phyloP scores from a whole-genome alignment of 2,888 invertebrate species.

The Diloba caeruleocephala region DNA sequence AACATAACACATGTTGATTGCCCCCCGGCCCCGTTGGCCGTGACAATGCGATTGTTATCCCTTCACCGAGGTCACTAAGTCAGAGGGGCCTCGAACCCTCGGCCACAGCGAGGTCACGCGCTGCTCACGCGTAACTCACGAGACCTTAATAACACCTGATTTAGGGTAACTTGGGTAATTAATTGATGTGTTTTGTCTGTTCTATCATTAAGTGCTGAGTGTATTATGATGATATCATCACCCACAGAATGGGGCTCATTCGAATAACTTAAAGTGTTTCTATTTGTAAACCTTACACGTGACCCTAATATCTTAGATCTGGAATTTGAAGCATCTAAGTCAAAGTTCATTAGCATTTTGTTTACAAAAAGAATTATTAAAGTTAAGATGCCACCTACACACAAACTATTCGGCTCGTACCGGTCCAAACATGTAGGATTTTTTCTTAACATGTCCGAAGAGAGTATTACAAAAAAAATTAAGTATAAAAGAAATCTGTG shows the following conservation, averaged over 20 bases:
- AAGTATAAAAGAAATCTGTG: conserved; percentile 88
- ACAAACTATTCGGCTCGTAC: conserved; percentile 82
- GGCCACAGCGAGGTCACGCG: conserved; percentile 59
- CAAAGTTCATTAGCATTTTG: conserved; percentile 79
- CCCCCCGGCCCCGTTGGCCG: conserved; percentile 62
- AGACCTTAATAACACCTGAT: conserved; percentile 60
- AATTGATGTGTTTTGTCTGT: conserved; percentile 20
- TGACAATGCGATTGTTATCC: conserved; percentile 82
- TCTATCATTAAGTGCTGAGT: conserved; percentile 4
- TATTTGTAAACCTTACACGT: conserved; percentile 47
- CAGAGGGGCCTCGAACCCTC: conserved; percentile 64
- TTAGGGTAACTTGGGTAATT: conserved; percentile 43
- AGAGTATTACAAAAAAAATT: conserved; percentile 84
- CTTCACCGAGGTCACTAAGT: conserved; percentile 79
- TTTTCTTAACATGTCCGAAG: conserved; percentile 84
- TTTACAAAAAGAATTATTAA: conserved; percentile 81
- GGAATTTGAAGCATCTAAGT: conserved; percentile 67
- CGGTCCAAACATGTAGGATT: conserved; percentile 86
- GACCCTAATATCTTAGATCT: conserved; percentile 63
- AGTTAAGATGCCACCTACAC: conserved; percentile 86
- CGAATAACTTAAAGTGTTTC: conserved; percentile 27
- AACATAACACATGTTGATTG: conserved; percentile 76
- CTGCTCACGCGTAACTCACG: conserved; percentile 69
- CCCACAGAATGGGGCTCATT: conserved; percentile 6
- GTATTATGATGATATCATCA: conserved; percentile 7